phyloP scores from a whole-genome alignment of 2,113 vertebrate species.

The Lagenorhynchus albirostris region DNA sequence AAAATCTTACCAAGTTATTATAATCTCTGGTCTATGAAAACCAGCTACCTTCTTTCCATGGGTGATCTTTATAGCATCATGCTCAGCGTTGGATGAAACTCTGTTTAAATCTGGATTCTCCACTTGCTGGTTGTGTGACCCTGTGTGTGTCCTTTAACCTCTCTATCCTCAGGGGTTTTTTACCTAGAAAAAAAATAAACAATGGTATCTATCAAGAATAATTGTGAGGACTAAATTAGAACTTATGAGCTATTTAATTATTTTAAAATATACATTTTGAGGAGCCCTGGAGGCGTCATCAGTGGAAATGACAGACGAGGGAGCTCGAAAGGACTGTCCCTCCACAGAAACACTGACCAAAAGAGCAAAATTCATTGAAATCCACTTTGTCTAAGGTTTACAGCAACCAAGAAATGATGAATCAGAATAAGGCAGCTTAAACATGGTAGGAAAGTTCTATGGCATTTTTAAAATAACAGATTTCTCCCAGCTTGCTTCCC shows the following conservation, averaged over 20 bases:
- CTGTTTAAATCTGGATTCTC: not conserved
- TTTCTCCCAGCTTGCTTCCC: not conserved
- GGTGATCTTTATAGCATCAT: not conserved
- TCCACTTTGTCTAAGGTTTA: not conserved
- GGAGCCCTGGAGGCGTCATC: not conserved
- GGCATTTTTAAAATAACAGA: not conserved
- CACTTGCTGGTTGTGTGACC: too few relatives aligned
- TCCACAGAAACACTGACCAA: not conserved
- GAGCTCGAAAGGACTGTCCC: not conserved
- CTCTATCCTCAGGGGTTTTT: not conserved
- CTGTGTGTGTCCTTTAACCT: not conserved
- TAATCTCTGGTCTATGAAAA: not conserved
- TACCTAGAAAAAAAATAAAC: not conserved
- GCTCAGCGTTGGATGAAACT: not conserved
- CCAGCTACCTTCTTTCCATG: not conserved
- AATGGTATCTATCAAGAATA: not conserved
- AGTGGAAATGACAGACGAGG: not conserved
- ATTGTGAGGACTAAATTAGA: not conserved
- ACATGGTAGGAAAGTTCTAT: not conserved
- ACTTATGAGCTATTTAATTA: not conserved
- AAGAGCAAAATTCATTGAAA: not conserved
- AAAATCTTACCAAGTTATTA: not conserved
- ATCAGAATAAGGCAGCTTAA: not conserved
- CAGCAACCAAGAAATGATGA: not conserved
- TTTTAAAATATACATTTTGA: not conserved